Evolutionary conservation across 2,888 invertebrate genomes (phyloP), one percentile per base, ranked within the genome.

Genomic region (Chaetogeoica ovagalla): DNA sequence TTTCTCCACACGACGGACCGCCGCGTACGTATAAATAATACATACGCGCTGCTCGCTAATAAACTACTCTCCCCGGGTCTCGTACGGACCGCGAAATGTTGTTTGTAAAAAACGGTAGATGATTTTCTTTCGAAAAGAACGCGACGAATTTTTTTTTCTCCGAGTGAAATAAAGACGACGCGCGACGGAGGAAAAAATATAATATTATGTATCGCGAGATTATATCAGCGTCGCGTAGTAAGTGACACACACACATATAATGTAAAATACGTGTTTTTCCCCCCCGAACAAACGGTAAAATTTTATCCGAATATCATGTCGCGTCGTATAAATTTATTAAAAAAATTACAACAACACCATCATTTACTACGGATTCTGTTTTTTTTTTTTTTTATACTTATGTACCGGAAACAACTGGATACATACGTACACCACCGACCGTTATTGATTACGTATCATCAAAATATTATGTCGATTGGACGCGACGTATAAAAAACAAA

Each of bases 1-100:
- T 79, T 79, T 79, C 79, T 71, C 79, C 70, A 55, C 71, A 63
- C 79, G n/a, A n/a, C n/a, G n/a, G n/a, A n/a, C n/a, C n/a, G n/a
- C n/a, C n/a, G n/a, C n/a, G n/a, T n/a, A n/a, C n/a, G n/a, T n/a
- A n/a, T n/a, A 77, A 69, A 69, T 57, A 55, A 55, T 43, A 68
- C 60, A 59, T 30, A 11, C 30, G 30, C 30, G 30, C 30, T 19
- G 70, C 55, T 52, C 15, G 21, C 60, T 60, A 73, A 72, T 72
- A 52, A n/a, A n/a, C n/a, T n/a, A 62, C 30, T 57, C 59, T 43
- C n/a, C n/a, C n/a, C 19, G 23, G 39, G n/a, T n/a, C n/a, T 66
- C 30, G 13, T 69, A 70, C 52, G 21, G 19, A 60, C 37, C n/a
- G 37, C n/a, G 37, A 77, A 77, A 77, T 62, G 52, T 60, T 69